These are phyloP conservation scores for Ormyrus labotus DNA, from an alignment of 2,888 invertebrate genomes.

Conservation along the genomic window DNA sequence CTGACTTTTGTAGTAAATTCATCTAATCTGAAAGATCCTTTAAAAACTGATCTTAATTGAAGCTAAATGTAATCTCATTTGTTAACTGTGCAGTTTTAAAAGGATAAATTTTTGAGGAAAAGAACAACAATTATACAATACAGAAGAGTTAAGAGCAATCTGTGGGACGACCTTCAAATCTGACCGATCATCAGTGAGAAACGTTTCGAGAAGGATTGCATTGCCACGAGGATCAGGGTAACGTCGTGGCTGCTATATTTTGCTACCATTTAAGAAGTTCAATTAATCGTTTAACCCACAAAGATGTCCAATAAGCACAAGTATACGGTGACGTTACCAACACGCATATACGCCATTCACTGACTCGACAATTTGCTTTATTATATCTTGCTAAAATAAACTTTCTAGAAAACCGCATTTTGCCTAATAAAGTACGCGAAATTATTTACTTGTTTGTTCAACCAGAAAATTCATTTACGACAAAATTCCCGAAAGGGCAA, in stretches of 20 bases:
- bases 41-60: no score
- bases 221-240: constrained; percentile 38
- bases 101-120: no score
- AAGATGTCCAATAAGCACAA: constrained; percentile 32
- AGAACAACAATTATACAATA: neutral
- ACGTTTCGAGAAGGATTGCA: constrained; percentile 31
- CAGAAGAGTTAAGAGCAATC: constrained; percentile 13
- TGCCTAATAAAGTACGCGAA: neutral
- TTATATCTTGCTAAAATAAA: constrained; percentile 16
- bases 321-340: constrained; percentile 11
- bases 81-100: no score
- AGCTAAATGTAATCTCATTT: no score
- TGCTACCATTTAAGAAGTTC: constrained; percentile 61
- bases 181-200: constrained; percentile 32
- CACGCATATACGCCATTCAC: neutral
- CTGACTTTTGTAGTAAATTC: no score
- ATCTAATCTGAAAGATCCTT: no score
- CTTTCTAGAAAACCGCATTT: no score
- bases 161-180: constrained; percentile 24
- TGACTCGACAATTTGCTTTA: neutral
- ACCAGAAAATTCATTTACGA: no score
- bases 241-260: constrained; percentile 26
- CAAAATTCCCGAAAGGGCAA: no score
- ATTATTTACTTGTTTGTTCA: neutral
- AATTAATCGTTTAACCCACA: constrained; percentile 67